Percentiles rank a stretch among this genome's conserved stretches.
These are phyloP conservation scores for Luidia sarsii DNA, from an alignment of 53 echinoderm and acorn worm species.

Conservation along the genomic window DNA sequence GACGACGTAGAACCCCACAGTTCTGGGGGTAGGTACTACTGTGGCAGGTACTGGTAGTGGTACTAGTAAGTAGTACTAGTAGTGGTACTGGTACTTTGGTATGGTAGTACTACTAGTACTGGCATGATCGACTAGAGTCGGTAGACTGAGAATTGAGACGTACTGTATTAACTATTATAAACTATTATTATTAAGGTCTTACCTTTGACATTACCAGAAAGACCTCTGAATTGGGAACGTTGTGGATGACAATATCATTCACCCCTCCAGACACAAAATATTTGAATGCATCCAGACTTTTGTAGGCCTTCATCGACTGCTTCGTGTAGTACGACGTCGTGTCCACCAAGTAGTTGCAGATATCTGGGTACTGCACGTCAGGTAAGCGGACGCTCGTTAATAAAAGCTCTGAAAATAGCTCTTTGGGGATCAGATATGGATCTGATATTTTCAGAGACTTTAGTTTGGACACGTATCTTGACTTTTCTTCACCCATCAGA, in stretches of 20 bases:
- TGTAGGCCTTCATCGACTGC: not conserved
- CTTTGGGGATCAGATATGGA: not conserved
- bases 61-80: too few species aligned
- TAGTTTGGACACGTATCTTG: not conserved
- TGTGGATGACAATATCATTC: not conserved
- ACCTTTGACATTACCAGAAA: not conserved
- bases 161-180: too few species aligned
- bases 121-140: too few species aligned
- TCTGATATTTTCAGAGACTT: not conserved
- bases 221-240: not conserved
- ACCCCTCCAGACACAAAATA: too few species aligned
- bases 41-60: too few species aligned
- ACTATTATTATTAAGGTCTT: not conserved
- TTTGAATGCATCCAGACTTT: too few species aligned
- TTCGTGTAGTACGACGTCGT: too few species aligned
- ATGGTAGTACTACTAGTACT: too few species aligned
- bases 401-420: constrained; percentile 4
- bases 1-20: too few species aligned
- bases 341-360: not conserved
- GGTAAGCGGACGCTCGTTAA: not conserved
- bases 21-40: too few species aligned
- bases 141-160: too few species aligned
- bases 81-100: too few species aligned
- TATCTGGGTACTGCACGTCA: not conserved
- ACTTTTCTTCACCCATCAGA: not conserved